Evolutionary conservation across 2,113 vertebrate species (phyloP).

Genomic region (Rynchops niger): DNA sequence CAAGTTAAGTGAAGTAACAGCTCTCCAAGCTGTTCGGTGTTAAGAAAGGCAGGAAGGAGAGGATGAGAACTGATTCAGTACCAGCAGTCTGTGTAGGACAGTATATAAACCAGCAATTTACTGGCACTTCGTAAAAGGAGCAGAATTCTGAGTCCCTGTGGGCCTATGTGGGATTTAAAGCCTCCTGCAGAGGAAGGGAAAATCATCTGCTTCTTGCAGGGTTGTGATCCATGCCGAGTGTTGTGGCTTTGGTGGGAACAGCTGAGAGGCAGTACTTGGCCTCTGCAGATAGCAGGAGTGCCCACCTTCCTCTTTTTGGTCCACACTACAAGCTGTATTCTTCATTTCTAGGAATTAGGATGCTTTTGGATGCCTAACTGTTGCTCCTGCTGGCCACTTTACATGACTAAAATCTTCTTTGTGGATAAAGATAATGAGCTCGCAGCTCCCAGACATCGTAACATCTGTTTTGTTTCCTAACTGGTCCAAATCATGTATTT

Average conservation of each 20-base stretch:
- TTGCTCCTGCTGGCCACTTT: neutral
- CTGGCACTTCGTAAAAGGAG: neutral
- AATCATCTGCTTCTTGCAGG: neutral
- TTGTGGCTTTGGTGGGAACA: neutral
- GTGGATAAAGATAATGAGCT: neutral
- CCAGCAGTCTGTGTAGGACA: neutral
- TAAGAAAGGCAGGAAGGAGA: neutral
- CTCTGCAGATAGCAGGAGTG: neutral
- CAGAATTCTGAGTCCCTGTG: neutral
- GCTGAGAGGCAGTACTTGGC: neutral
- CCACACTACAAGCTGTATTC: neutral
- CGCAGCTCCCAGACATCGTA: neutral
- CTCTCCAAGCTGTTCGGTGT: neutral
- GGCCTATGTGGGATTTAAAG: neutral
- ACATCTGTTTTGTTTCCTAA: neutral
- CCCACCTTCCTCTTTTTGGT: neutral
- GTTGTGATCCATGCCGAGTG: neutral
- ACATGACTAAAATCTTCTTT: neutral
- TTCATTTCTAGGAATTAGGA: neutral
- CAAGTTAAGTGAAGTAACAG: neutral
- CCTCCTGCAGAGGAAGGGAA: neutral
- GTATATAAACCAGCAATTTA: neutral
- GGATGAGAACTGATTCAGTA: neutral
- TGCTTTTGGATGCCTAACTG: neutral
- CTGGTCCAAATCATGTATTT: neutral